Conservation (phyloP, 35 echinoderm and acorn worm genomes). For the Acanthaster planci region DNA sequence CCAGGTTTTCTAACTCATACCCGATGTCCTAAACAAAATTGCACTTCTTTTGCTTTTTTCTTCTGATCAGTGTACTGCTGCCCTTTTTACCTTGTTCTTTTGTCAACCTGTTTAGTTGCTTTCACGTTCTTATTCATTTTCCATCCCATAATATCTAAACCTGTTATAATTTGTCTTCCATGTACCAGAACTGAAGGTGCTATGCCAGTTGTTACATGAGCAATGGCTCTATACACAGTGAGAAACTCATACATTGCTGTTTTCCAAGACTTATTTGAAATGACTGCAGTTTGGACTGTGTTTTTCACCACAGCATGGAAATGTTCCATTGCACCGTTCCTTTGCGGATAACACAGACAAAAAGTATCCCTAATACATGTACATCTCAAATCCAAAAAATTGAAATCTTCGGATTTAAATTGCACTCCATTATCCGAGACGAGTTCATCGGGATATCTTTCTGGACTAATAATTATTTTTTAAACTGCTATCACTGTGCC, state of each 20-base stretch:
- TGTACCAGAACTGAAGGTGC: too few species aligned
- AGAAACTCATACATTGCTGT: constrained; percentile 15
- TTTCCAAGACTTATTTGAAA: not conserved
- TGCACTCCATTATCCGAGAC: constrained; percentile 27
- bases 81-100: not conserved
- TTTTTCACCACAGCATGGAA: constrained; percentile 34
- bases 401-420: constrained; percentile 33
- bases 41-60: constrained; percentile 9
- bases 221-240: constrained; percentile 14
- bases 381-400: constrained; percentile 2
- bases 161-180: constrained; percentile 30
- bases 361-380: constrained; percentile 26
- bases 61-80: not conserved
- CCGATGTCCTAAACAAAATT: constrained; percentile 20
- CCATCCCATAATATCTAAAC: constrained; percentile 16
- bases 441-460: constrained; percentile 49
- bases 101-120: too few species aligned
- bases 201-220: constrained; percentile 10
- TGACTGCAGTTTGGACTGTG: constrained; percentile 28
- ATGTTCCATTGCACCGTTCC: constrained; percentile 34
- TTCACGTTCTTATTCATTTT: too few species aligned
- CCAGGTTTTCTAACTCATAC: constrained; percentile 18
- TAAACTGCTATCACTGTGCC: constrained; percentile 31
- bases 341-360: constrained; percentile 36
- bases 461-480: constrained; percentile 37